These are phyloP conservation scores for Leucozona laternaria DNA, from an alignment of 2,888 invertebrate genomes.

Conservation along the genomic window DNA sequence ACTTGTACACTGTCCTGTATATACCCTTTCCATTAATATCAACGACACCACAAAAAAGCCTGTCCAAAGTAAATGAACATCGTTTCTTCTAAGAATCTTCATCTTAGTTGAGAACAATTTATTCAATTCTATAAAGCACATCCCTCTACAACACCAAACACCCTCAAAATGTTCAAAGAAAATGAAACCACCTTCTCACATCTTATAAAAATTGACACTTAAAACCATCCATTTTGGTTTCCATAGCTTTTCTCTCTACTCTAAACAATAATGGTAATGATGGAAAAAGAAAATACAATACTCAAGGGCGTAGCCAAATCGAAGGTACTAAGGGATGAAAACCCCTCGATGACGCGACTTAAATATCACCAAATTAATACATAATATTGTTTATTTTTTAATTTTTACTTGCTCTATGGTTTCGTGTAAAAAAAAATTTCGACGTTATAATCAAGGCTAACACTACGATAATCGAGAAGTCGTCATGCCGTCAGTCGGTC, in stretches of 20 bases:
- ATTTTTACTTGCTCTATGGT: no score
- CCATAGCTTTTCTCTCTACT: not conserved
- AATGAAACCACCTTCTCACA: constrained; percentile 24
- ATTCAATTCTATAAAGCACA: constrained; percentile 30
- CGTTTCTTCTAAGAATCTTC: constrained; percentile 8
- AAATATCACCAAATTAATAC: no score
- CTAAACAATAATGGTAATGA: not conserved
- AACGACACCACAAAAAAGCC: constrained; percentile 8
- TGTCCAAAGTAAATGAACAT: constrained; percentile 44
- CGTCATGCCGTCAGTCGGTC: no score
- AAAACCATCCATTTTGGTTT: not conserved
- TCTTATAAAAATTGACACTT: constrained; percentile 2
- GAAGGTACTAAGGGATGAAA: not conserved
- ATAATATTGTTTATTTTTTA: no score
- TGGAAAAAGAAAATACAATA: not conserved
- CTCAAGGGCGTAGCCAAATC: not conserved
- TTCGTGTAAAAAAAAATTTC: no score
- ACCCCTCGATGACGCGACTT: no score
- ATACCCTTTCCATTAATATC: not conserved
- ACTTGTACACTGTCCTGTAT: constrained; percentile 24
- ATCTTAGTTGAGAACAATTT: constrained; percentile 22
- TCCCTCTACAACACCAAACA: not conserved
- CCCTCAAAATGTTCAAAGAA: constrained; percentile 36
- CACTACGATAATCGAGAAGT: no score
- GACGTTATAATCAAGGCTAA: no score